A percentile compares a stretch with the other conserved stretches of the same genome.
These are phyloP conservation scores for Norana najaformis DNA, from an alignment of 2,888 invertebrate species.

Conservation along the genomic window DNA sequence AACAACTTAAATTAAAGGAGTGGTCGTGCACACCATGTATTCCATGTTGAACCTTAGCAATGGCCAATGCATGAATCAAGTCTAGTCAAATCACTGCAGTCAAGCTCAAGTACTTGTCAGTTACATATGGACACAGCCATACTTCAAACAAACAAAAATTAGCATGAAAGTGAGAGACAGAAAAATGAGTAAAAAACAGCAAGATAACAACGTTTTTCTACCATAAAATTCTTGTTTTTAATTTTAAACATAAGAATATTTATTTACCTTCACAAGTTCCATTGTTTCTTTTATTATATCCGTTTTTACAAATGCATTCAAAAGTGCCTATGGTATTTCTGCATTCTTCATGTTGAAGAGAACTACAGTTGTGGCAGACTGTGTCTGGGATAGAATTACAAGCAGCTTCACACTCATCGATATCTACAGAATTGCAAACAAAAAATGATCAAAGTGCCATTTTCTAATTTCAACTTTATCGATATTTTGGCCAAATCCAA, in stretches of 20 bases:
- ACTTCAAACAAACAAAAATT: no score
- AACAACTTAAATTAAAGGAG: no score
- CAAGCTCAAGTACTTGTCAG: no score
- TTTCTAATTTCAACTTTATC: not conserved
- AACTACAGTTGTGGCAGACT: not conserved
- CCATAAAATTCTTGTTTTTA: not conserved
- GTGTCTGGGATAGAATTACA: not conserved
- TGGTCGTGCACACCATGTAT: no score
- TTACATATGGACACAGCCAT: no score
- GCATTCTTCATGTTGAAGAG: not conserved
- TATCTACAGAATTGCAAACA: not conserved
- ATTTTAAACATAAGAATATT: not conserved
- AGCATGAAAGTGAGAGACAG: not conserved
- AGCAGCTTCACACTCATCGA: not conserved
- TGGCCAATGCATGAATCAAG: no score
- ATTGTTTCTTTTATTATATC: not conserved
- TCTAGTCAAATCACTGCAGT: no score
- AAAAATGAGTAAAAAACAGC: not conserved
- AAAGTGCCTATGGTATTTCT: not conserved
- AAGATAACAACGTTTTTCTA: not conserved
- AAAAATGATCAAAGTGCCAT: not conserved
- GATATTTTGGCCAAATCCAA: no score
- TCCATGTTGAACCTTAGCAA: no score
- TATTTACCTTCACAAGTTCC: not conserved
- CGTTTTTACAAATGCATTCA: not conserved